phyloP scores from a whole-genome alignment of 1,140 invertebrate genomes.

The Drosophila persimilis region DNA sequence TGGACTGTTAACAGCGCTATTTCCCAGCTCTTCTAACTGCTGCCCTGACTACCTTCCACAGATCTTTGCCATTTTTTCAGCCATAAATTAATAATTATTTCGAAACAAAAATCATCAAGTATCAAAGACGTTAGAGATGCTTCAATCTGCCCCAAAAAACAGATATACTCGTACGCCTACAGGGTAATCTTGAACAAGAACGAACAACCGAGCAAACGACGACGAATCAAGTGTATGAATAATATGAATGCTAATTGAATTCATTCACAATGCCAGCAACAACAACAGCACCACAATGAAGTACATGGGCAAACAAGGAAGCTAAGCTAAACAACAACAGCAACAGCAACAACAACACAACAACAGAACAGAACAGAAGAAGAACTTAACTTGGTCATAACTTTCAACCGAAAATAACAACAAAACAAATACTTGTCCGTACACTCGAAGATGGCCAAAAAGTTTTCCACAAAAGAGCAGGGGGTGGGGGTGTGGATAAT shows the following conservation, averaged over 20 bases:
- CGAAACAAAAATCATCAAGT: too few species aligned
- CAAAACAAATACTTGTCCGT: slow-evolving; percentile 37
- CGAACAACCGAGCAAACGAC: slow-evolving; percentile 10
- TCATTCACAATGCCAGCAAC: slow-evolving; percentile 48
- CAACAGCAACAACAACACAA: slow-evolving; percentile 36
- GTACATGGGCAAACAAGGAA: slow-evolving; percentile 46
- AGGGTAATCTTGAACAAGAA: too few species aligned
- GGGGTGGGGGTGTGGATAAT: not conserved
- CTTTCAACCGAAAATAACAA: slow-evolving; percentile 50
- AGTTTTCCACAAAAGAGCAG: slow-evolving; percentile 31
- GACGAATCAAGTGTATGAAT: slow-evolving; percentile 76
- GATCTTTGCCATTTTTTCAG: too few species aligned
- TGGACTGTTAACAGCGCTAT: too few species aligned
- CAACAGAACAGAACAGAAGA: slow-evolving; percentile 36
- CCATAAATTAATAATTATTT: too few species aligned
- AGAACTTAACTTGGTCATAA: slow-evolving; percentile 36
- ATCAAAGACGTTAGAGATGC: too few species aligned
- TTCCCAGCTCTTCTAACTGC: too few species aligned
- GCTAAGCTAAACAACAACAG: slow-evolving; percentile 16
- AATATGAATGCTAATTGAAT: slow-evolving; percentile 80
- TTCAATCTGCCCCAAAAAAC: not conserved
- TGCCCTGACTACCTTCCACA: too few species aligned
- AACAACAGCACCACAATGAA: slow-evolving; percentile 27
- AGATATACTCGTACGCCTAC: too few species aligned
- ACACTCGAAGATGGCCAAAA: slow-evolving; percentile 33